Evolutionary conservation across 2,888 invertebrate genomes (phyloP).

Genomic region (Pammene aurita): DNA sequence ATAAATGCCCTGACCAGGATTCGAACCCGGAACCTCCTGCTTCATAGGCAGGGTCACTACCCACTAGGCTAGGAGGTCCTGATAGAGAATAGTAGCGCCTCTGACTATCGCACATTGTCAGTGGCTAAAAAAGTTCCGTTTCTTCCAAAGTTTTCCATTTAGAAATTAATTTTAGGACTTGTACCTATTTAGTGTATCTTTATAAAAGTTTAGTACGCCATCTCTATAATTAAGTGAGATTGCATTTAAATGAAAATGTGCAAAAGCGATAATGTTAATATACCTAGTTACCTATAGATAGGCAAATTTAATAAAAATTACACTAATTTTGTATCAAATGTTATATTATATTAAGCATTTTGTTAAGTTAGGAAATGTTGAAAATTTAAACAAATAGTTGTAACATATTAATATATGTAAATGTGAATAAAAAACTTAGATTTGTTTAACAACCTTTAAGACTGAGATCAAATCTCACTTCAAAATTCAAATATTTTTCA

Average conservation of each 20-base stretch:
- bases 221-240: conserved; percentile 39
- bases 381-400: conserved; percentile 42
- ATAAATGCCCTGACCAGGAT: no score
- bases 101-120: conserved; percentile 26
- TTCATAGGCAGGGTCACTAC: no score
- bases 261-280: conserved; percentile 45
- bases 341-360: conserved; percentile 44
- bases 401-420: conserved; percentile 15
- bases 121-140: conserved; percentile 36
- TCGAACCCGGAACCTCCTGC: no score
- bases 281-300: conserved; percentile 63
- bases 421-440: no score
- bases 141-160: conserved; percentile 58
- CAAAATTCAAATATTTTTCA: no score
- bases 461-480: no score
- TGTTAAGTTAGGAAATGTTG: conserved; percentile 51
- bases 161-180: conserved; percentile 35
- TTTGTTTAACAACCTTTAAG: no score
- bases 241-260: conserved; percentile 60
- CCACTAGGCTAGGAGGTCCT: no score
- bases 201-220: conserved; percentile 35
- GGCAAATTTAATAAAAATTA: conserved; percentile 58
- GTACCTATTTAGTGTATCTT: conserved; percentile 4
- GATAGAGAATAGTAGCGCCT: no score
- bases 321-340: conserved; percentile 62